A percentile compares a stretch with the other conserved stretches of the same genome.
Conservation (phyloP, 2,113 vertebrate species). For the Leptobrachium leishanense region DNA sequence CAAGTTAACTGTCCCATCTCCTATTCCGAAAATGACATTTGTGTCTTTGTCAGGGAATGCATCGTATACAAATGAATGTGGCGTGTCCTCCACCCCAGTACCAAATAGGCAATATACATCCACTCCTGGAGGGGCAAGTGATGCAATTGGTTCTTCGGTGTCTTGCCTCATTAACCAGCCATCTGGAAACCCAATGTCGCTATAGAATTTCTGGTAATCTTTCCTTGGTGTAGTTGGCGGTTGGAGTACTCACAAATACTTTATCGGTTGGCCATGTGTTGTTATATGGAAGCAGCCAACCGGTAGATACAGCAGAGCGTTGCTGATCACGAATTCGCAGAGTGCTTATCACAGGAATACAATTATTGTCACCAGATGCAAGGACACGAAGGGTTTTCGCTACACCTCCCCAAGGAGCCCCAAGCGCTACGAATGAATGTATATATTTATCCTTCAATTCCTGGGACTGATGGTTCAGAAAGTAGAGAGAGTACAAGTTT, state of each 20-base stretch:
- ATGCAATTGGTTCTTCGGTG: constrained; percentile 77
- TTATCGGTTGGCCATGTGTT: constrained; percentile 81
- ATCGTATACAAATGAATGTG: constrained; percentile 78
- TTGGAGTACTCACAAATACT: constrained; percentile 83
- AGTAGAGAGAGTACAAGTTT: constrained; percentile 94
- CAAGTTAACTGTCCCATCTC: constrained; percentile 94
- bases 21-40: constrained; percentile 73
- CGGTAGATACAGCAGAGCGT: constrained; percentile 86
- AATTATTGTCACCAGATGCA: constrained; percentile 87
- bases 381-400: constrained; percentile 91
- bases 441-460: constrained; percentile 94
- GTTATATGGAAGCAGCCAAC: constrained; percentile 89
- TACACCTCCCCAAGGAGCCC: constrained; percentile 92
- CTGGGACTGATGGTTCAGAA: constrained; percentile 90
- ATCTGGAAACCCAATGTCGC: constrained; percentile 81
- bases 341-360: constrained; percentile 87
- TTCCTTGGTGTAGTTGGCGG: constrained; percentile 82
- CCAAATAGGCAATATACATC: constrained; percentile 88
- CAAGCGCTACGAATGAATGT: constrained; percentile 81
- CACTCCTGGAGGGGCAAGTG: constrained; percentile 76
- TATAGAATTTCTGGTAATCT: constrained; percentile 83
- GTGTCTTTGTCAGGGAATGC: constrained; percentile 88
- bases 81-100: constrained; percentile 71
- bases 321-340: constrained; percentile 92
- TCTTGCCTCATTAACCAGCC: constrained; percentile 91